A percentile compares a stretch with the other conserved stretches of the same genome.
Evolutionary conservation across 1,140 invertebrate species (phyloP).

Genomic region (Meloidogyne chitwoodi): DNA sequence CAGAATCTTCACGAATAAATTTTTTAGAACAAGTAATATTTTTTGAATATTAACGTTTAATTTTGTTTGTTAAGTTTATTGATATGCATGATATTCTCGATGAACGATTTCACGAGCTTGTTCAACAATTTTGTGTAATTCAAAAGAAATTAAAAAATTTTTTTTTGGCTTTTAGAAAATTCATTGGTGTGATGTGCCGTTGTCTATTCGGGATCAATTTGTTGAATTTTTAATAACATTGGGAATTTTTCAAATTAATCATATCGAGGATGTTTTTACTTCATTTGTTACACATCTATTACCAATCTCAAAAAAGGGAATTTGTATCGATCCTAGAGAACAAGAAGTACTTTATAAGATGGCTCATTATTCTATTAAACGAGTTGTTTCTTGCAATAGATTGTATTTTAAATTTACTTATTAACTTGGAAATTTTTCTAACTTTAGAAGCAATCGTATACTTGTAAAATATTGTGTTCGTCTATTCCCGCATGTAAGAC

Average conservation of each 20-base stretch:
- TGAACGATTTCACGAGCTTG: neutral
- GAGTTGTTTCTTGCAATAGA: slow-evolving; percentile 3
- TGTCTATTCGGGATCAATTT: slow-evolving; percentile 13
- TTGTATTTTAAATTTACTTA: neutral
- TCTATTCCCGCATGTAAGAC: slow-evolving; percentile 24
- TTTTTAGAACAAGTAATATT: neutral
- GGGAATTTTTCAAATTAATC: slow-evolving; percentile 19
- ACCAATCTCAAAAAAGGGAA: neutral
- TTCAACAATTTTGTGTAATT: slow-evolving; percentile 7
- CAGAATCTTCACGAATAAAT: slow-evolving; percentile 1
- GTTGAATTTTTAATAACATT: slow-evolving; percentile 18
- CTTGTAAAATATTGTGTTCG: slow-evolving; percentile 23
- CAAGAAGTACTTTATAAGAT: neutral
- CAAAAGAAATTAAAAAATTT: neutral
- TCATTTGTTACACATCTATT: slow-evolving; percentile 14
- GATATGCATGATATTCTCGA: neutral
- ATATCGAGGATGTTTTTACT: slow-evolving; percentile 15
- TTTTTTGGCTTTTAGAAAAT: neutral
- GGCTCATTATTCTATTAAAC: neutral
- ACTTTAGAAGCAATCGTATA: slow-evolving; percentile 6
- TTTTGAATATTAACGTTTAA: neutral
- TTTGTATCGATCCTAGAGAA: neutral
- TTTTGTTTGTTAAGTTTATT: neutral
- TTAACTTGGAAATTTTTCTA: neutral
- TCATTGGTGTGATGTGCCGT: slow-evolving; percentile 20